phyloP scores from a whole-genome alignment of 2,797 vertebrate species.

The Falco rusticolus region DNA sequence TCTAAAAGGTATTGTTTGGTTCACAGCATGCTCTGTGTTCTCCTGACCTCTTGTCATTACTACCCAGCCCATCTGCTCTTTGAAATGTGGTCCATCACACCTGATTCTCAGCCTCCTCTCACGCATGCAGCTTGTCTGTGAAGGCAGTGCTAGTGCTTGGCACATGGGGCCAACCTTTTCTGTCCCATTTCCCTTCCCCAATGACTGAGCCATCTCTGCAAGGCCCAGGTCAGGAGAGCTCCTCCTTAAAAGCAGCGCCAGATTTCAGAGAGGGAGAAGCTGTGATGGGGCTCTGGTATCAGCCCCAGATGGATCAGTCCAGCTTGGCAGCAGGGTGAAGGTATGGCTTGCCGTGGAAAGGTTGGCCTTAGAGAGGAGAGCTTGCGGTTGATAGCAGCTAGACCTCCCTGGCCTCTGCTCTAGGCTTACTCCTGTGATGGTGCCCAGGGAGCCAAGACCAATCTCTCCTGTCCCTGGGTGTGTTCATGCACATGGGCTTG shows the following conservation, averaged over 20 bases:
- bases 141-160: neutral
- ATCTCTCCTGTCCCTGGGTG: constrained; percentile 22
- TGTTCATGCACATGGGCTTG: constrained; percentile 35
- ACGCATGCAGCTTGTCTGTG: neutral
- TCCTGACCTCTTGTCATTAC: neutral
- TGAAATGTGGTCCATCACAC: neutral
- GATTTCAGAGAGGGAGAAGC: neutral
- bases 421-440: neutral
- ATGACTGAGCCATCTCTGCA: neutral
- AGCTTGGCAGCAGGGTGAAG: neutral
- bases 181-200: neutral
- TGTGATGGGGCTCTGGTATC: neutral
- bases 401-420: neutral
- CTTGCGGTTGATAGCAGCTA: neutral
- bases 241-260: neutral
- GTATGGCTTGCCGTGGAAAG: neutral
- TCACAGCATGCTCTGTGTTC: neutral
- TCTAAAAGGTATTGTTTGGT: neutral
- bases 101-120: neutral
- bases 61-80: neutral
- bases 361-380: neutral
- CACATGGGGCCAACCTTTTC: neutral
- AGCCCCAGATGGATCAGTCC: neutral
- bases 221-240: neutral
- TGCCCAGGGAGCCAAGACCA: constrained; percentile 38